A percentile compares a stretch with the other conserved stretches of the same genome.
Conservation (phyloP, 2,113 vertebrate species). For the Chaetops frenatus region DNA sequence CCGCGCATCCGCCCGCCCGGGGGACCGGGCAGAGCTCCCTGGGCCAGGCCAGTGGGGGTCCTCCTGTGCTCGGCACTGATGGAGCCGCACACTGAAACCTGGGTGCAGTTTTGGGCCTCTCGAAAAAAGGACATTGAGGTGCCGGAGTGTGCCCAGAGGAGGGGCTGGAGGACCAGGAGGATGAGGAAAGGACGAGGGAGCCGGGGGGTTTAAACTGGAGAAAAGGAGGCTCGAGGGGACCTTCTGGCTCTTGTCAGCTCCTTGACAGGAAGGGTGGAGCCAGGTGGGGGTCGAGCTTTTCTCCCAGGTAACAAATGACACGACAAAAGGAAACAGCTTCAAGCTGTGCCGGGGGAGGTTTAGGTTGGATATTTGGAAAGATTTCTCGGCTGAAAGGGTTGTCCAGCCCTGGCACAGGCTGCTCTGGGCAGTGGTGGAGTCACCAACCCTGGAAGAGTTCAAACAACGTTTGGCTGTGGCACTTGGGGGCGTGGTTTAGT, state of each 20-base stretch:
- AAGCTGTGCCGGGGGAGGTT: not conserved
- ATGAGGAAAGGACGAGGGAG: not conserved
- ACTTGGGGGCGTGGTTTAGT: not conserved
- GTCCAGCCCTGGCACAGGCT: not conserved
- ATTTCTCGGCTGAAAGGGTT: not conserved
- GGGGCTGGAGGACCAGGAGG: not conserved
- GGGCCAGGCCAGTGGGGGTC: not conserved
- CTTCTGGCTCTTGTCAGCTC: not conserved
- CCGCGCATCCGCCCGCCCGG: not conserved
- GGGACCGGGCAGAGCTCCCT: not conserved
- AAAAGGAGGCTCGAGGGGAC: not conserved
- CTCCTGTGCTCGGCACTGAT: not conserved
- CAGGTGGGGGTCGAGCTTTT: not conserved
- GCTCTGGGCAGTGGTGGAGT: not conserved
- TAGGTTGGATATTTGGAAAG: not conserved
- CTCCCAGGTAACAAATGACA: not conserved
- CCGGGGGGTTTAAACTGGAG: not conserved
- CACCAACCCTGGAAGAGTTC: not conserved
- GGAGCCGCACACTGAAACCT: not conserved
- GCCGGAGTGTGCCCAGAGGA: not conserved
- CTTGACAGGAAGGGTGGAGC: not conserved
- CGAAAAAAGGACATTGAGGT: not conserved
- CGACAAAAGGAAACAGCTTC: not conserved
- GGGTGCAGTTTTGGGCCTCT: not conserved
- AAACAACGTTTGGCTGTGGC: not conserved